Evolutionary conservation across 2,888 invertebrate genomes (phyloP).

Genomic region (Gonocerus acuteangulatus): DNA sequence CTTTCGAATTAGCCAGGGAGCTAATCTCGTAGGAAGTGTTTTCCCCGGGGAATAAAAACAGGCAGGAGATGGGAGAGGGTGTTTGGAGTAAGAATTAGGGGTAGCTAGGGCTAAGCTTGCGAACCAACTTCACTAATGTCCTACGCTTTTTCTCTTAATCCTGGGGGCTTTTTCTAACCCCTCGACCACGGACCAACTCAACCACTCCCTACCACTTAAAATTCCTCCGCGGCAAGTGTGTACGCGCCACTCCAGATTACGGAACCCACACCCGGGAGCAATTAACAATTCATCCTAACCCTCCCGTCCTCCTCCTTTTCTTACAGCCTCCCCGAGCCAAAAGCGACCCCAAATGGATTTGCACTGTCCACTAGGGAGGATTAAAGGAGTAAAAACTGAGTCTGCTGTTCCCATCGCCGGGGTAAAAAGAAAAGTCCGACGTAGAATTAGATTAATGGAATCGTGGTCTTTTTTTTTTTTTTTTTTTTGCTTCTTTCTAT

Average conservation of each 20-base stretch:
- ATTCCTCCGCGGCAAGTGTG: too few species aligned
- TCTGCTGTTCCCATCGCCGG: background rate
- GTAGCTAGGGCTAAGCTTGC: background rate
- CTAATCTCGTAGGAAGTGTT: too few species aligned
- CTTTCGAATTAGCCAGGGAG: background rate
- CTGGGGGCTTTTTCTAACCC: background rate
- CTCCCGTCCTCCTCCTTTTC: background rate
- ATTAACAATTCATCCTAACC: too few species aligned
- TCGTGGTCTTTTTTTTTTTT: too few species aligned
- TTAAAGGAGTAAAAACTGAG: conserved; percentile 14
- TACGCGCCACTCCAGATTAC: too few species aligned
- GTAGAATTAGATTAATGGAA: too few species aligned
- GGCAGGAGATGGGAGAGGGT: background rate
- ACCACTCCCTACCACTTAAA: too few species aligned
- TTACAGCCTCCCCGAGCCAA: too few species aligned
- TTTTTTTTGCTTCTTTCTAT: too few species aligned
- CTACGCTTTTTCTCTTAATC: conserved; percentile 1
- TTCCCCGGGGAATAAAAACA: too few species aligned
- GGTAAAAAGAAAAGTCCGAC: background rate
- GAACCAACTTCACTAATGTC: background rate
- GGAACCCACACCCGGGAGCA: too few species aligned
- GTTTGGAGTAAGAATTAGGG: conserved; percentile 1
- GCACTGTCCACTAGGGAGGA: conserved; percentile 19
- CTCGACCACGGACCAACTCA: too few species aligned
- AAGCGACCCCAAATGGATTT: conserved; percentile 10